Conservation (phyloP, 2,113 vertebrate genomes). For the Eurypyga helias region DNA sequence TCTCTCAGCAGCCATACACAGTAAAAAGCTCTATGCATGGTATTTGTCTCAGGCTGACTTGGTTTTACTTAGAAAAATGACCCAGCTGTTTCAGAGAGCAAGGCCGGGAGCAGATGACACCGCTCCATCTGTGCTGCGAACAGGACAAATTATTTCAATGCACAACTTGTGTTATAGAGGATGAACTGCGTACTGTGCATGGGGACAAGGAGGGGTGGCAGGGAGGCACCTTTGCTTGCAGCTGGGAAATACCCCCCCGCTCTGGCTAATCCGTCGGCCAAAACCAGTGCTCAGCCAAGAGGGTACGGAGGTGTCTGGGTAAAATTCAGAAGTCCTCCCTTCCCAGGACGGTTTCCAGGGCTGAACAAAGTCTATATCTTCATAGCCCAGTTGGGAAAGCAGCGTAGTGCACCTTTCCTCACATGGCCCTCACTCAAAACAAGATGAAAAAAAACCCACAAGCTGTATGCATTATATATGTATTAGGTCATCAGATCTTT, state of each 20-base stretch:
- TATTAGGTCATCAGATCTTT: conserved; percentile 43
- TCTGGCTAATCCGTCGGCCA: background rate
- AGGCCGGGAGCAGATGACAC: background rate
- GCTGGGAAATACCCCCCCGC: background rate
- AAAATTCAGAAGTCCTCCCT: background rate
- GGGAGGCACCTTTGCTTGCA: background rate
- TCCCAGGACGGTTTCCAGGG: background rate
- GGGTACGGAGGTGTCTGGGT: fast-evolving
- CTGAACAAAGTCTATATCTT: background rate
- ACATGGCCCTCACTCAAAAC: background rate
- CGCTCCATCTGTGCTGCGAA: background rate
- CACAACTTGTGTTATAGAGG: background rate
- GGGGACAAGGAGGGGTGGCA: background rate
- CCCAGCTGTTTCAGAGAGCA: conserved; percentile 20
- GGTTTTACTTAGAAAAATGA: background rate
- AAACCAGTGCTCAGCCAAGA: background rate
- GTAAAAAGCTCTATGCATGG: background rate
- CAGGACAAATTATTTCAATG: background rate
- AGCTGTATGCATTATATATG: conserved; percentile 18
- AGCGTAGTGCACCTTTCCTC: background rate
- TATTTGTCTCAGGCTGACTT: background rate
- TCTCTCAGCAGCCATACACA: background rate
- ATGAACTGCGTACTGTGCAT: background rate
- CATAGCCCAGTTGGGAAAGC: fast-evolving
- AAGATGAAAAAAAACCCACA: background rate